These are phyloP conservation scores for Encarsia formosa DNA, from an alignment of 2,888 invertebrate species.

Conservation along the genomic window DNA sequence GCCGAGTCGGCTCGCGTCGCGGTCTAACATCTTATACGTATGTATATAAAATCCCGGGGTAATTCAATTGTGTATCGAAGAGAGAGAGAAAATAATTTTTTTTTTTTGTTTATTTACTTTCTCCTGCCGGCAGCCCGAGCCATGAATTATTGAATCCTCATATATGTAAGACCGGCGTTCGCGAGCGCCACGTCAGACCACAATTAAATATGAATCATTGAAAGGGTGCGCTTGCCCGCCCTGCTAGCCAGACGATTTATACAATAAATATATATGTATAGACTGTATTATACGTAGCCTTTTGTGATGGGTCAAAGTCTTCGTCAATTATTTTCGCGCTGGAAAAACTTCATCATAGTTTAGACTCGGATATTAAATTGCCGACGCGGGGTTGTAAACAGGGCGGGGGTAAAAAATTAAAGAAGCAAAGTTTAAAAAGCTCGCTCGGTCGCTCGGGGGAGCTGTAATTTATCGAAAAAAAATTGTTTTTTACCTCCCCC, in stretches of 20 bases:
- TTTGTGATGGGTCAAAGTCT: too few species aligned
- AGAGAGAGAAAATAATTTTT: too few species aligned
- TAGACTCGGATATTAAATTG: conserved; percentile 10
- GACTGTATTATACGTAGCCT: too few species aligned
- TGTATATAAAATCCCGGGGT: too few species aligned
- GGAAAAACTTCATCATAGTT: too few species aligned
- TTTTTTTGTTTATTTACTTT: too few species aligned
- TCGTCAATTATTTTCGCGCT: too few species aligned
- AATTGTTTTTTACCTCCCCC: conserved; percentile 9
- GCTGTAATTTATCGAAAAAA: conserved; percentile 16
- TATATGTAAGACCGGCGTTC: conserved; percentile 24
- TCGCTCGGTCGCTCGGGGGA: background rate
- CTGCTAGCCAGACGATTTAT: conserved; percentile 19
- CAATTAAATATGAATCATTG: conserved; percentile 31
- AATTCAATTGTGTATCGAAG: too few species aligned
- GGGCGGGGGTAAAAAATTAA: background rate
- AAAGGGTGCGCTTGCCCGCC: conserved; percentile 11
- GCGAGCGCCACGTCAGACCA: conserved; percentile 20
- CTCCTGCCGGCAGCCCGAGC: too few species aligned
- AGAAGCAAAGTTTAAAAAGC: conserved; percentile 7
- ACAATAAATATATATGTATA: conserved; percentile 18
- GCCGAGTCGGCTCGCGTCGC: too few species aligned
- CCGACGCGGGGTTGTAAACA: background rate
- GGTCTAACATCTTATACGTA: too few species aligned
- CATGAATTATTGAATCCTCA: too few species aligned